A percentile compares a stretch with the other conserved stretches of the same genome.
Conservation (phyloP, 2,797 vertebrate genomes). For the Sebastes umbrosus region DNA sequence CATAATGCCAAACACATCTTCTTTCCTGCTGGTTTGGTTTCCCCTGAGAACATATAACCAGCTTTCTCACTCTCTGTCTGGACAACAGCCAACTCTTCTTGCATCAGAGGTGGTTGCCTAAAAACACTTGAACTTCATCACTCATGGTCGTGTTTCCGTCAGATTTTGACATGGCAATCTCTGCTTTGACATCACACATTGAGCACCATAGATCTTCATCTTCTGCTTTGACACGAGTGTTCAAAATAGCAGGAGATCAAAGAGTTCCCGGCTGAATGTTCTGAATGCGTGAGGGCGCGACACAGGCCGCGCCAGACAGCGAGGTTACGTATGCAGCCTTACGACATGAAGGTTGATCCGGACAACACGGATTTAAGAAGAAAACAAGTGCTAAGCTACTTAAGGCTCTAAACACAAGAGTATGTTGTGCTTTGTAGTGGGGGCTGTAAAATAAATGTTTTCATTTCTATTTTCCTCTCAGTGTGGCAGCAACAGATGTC, state of each 20-base stretch:
- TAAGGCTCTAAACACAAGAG: background rate
- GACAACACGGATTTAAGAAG: constrained; percentile 20
- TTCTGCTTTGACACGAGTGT: constrained; percentile 47
- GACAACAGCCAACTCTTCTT: background rate
- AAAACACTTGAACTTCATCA: constrained; percentile 2
- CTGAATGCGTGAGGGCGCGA: constrained; percentile 48
- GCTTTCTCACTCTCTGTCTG: background rate
- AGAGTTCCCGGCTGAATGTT: constrained; percentile 52
- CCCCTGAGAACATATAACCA: background rate
- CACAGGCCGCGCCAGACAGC: background rate
- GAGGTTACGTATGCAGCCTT: constrained; percentile 33
- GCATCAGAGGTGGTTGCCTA: background rate
- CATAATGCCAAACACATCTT: constrained; percentile 14
- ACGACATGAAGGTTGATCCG: constrained; percentile 17
- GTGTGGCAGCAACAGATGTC: background rate
- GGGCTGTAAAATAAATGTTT: background rate
- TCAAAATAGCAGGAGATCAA: constrained; percentile 73
- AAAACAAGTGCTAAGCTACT: background rate
- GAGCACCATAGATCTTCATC: constrained; percentile 61
- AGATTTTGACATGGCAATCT: constrained; percentile 22
- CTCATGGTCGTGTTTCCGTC: constrained; percentile 9
- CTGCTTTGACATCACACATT: constrained; percentile 30
- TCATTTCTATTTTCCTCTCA: background rate
- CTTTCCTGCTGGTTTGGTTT: background rate
- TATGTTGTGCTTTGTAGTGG: background rate